These are phyloP conservation scores for Lytechinus pictus DNA, from an alignment of 35 echinoderm and acorn worm species.

Conservation along the genomic window DNA sequence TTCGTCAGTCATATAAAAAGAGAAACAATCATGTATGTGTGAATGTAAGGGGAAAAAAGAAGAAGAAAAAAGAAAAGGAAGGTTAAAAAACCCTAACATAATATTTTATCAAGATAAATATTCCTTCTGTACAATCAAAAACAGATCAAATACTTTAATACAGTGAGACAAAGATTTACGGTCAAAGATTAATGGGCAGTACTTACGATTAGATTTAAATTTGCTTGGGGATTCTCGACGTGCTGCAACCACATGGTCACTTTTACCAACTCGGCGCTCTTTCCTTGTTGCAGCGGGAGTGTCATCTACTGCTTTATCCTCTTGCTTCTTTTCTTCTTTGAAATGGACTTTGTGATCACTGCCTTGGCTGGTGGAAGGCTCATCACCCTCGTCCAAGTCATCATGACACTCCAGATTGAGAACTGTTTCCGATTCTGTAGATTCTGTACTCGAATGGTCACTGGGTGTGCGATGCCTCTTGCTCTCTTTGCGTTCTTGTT, in stretches of 20 bases:
- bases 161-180: too few relatives aligned
- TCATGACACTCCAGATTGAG: background rate
- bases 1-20: background rate
- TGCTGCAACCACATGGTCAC: constrained; percentile 27
- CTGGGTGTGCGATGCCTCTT: background rate
- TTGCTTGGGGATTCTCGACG: background rate
- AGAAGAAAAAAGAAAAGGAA: too few relatives aligned
- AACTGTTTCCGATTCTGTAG: constrained; percentile 6
- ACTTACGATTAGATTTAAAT: constrained; percentile 4
- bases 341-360: constrained; percentile 34
- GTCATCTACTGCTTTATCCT: background rate
- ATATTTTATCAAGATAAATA: too few relatives aligned
- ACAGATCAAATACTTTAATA: too few relatives aligned
- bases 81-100: too few relatives aligned
- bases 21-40: too few relatives aligned
- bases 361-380: background rate
- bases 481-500: background rate
- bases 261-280: background rate
- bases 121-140: too few relatives aligned
- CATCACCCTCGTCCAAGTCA: background rate
- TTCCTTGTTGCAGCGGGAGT: background rate
- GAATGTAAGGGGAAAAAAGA: too few relatives aligned
- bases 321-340: background rate
- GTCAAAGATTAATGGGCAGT: too few relatives aligned
- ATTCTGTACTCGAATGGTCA: background rate